Percentiles rank a stretch among this genome's conserved stretches.
phyloP scores from a whole-genome alignment of 2,113 vertebrate species.

The Pedetes capensis region DNA sequence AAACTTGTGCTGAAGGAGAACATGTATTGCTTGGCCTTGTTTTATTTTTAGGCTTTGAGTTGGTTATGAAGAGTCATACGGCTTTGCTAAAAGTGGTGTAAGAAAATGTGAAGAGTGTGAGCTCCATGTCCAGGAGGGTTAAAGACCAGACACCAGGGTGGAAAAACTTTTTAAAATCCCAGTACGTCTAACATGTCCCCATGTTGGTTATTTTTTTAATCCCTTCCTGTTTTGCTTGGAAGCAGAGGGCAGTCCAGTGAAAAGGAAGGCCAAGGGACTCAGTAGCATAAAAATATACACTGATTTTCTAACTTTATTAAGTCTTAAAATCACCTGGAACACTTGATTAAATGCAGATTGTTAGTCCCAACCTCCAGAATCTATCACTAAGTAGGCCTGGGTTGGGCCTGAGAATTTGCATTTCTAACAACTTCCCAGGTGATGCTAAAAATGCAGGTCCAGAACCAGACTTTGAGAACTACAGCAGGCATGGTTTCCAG shows the following conservation, averaged over 20 bases:
- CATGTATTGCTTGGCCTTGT: not conserved
- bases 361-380: not conserved
- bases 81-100: not conserved
- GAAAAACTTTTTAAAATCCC: not conserved
- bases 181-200: not conserved
- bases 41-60: slow-evolving; percentile 4
- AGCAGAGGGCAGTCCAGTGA: too few species aligned
- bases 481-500: not conserved
- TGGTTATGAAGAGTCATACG: not conserved
- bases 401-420: too few species aligned
- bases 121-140: not conserved
- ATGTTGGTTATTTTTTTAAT: not conserved
- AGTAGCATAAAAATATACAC: too few species aligned
- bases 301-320: not conserved
- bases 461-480: not conserved
- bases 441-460: not conserved
- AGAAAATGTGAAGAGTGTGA: not conserved
- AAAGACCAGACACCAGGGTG: not conserved
- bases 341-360: not conserved
- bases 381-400: not conserved
- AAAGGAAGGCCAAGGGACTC: not conserved
- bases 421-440: not conserved
- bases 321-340: not conserved
- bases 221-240: not conserved
- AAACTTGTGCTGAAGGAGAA: not conserved